A percentile compares a stretch with the other conserved stretches of the same genome.
Conservation (phyloP, 2,888 invertebrate genomes). For the Prosapia bicincta region DNA sequence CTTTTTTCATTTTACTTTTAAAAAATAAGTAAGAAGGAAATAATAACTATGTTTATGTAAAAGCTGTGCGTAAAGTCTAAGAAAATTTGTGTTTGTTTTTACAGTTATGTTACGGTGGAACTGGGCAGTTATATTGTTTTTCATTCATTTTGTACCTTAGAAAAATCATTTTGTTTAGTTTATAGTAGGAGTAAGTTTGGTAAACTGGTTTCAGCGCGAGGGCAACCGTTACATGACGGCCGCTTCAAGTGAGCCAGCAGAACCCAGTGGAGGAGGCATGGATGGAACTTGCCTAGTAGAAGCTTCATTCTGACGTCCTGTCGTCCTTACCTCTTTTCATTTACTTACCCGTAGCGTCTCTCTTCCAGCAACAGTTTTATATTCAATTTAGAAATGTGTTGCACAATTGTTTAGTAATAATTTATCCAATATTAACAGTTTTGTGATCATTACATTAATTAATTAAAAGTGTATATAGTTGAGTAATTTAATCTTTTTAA, state of each 20-base stretch:
- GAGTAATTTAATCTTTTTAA: not conserved
- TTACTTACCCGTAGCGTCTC: not conserved
- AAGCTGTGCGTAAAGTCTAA: no score
- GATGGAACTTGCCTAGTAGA: slow-evolving; percentile 28
- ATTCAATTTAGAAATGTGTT: not conserved
- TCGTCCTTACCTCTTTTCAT: not conserved
- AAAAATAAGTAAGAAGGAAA: no score
- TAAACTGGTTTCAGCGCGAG: slow-evolving; percentile 22
- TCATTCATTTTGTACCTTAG: no score
- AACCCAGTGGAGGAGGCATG: slow-evolving; percentile 21
- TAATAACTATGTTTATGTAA: no score
- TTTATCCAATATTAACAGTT: not conserved
- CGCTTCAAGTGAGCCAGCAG: slow-evolving; percentile 18
- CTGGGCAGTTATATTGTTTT: no score
- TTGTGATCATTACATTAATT: not conserved
- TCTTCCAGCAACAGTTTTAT: slow-evolving; percentile 11
- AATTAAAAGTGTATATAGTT: not conserved
- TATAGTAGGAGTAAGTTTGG: not conserved
- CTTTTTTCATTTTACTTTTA: no score
- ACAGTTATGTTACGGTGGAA: no score
- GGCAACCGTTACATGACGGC: slow-evolving; percentile 26
- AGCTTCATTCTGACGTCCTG: slow-evolving; percentile 24
- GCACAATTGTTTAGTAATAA: not conserved
- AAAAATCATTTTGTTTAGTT: no score
- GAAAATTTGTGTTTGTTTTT: no score